These are phyloP conservation scores for Netelia fuscicornis DNA, from an alignment of 2,888 invertebrate species.

Conservation along the genomic window DNA sequence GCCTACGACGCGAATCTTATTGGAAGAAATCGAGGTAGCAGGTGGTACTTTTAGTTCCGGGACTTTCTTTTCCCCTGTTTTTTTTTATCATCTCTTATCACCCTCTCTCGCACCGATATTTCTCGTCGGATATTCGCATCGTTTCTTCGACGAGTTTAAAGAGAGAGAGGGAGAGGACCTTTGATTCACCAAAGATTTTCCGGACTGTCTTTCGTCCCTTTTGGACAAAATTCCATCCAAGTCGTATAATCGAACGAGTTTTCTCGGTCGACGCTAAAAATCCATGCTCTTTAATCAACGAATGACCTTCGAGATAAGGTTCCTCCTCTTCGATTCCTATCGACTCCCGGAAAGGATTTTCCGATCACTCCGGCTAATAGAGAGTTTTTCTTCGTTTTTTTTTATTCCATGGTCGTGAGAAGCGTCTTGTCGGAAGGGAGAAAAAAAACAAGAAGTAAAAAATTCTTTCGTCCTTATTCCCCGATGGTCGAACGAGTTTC, in stretches of 20 bases:
- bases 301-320: neutral
- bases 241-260: neutral
- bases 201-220: neutral
- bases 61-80: neutral
- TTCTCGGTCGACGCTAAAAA: neutral
- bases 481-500: neutral
- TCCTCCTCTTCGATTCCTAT: neutral
- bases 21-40: constrained; percentile 38
- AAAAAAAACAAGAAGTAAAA: neutral
- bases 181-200: neutral
- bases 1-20: constrained; percentile 40
- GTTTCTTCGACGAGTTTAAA: neutral
- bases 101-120: neutral
- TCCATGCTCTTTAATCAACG: neutral
- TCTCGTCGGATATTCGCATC: neutral
- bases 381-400: too few relatives aligned
- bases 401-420: too few relatives aligned
- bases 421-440: neutral
- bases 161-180: neutral
- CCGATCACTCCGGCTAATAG: too few relatives aligned
- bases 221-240: neutral
- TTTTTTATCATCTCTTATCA: neutral
- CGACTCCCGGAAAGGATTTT: too few relatives aligned
- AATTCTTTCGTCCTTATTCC: neutral
- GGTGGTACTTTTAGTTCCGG: constrained; percentile 1